These are phyloP conservation scores for Harlomillsia oculata DNA, from an alignment of 1,140 invertebrate genomes.

Conservation along the genomic window DNA sequence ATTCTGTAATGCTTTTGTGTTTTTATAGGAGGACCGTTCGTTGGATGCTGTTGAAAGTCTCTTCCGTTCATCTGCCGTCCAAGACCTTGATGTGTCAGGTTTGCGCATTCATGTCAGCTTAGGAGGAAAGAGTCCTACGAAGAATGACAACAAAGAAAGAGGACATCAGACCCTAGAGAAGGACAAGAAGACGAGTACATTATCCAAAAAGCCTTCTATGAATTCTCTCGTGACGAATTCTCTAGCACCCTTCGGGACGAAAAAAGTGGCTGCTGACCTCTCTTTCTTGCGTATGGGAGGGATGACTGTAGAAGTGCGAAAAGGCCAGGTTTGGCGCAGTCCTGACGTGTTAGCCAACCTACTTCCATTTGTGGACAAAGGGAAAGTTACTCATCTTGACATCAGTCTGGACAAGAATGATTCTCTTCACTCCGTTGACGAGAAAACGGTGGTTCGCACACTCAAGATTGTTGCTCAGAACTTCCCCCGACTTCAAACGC, in stretches of 20 bases:
- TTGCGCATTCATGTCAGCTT: conserved; percentile 31
- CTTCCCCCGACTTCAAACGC: conserved; percentile 27
- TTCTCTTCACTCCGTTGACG: conserved; percentile 12
- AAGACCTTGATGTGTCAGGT: conserved; percentile 32
- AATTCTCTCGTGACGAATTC: conserved; percentile 24
- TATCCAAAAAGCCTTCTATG: conserved; percentile 20
- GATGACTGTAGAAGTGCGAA: conserved; percentile 25
- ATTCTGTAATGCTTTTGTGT: conserved; percentile 11
- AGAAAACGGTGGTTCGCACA: conserved; percentile 23
- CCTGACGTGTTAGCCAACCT: conserved; percentile 23
- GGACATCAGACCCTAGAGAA: background rate
- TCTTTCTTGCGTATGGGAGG: conserved; percentile 32
- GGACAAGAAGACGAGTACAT: too few relatives aligned
- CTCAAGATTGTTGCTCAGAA: conserved; percentile 21
- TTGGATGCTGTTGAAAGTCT: conserved; percentile 27
- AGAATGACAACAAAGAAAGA: conserved; percentile 12
- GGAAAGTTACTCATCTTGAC: conserved; percentile 34
- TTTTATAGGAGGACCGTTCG: conserved; percentile 30
- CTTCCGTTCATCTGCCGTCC: conserved; percentile 24
- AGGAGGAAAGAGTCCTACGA: conserved; percentile 12
- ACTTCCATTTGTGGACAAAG: conserved; percentile 23
- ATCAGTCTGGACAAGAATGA: conserved; percentile 29
- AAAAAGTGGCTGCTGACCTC: conserved; percentile 17
- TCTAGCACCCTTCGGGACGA: background rate
- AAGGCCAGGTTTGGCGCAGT: conserved; percentile 23